phyloP scores from a whole-genome alignment of 2,888 invertebrate genomes.

The Acrobasis consociella region DNA sequence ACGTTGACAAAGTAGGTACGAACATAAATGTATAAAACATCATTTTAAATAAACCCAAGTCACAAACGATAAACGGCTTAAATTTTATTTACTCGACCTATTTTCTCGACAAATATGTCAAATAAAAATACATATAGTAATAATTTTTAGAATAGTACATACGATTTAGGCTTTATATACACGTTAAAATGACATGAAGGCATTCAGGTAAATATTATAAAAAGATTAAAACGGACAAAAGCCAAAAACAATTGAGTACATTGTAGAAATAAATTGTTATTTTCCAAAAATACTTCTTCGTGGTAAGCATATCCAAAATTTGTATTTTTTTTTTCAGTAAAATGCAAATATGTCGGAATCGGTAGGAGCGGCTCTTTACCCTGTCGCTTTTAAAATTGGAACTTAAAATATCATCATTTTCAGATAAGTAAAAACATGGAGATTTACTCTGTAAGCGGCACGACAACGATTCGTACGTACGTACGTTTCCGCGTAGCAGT shows the following conservation, averaged over 20 bases:
- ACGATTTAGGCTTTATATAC: neutral
- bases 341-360: slow-evolving; percentile 43
- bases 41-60: neutral
- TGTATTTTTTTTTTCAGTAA: slow-evolving; percentile 36
- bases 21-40: neutral
- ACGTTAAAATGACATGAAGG: slow-evolving; percentile 12
- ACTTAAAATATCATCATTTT: slow-evolving; percentile 10
- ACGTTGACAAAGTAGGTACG: neutral
- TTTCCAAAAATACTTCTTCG: slow-evolving; percentile 60
- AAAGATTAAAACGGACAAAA: slow-evolving; percentile 46
- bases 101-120: neutral
- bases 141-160: neutral
- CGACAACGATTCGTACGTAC: too few species aligned
- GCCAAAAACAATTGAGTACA: slow-evolving; percentile 34
- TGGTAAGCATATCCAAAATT: slow-evolving; percentile 66
- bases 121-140: neutral
- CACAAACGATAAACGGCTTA: neutral
- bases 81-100: too few species aligned
- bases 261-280: slow-evolving; percentile 45
- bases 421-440: neutral
- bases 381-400: slow-evolving; percentile 42
- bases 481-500: too few species aligned
- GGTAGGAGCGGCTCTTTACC: slow-evolving; percentile 43
- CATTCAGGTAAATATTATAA: slow-evolving; percentile 33
- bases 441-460: too few species aligned